These are phyloP conservation scores for Camptogramma bilineatum DNA, from an alignment of 2,888 invertebrate genomes.

Conservation along the genomic window DNA sequence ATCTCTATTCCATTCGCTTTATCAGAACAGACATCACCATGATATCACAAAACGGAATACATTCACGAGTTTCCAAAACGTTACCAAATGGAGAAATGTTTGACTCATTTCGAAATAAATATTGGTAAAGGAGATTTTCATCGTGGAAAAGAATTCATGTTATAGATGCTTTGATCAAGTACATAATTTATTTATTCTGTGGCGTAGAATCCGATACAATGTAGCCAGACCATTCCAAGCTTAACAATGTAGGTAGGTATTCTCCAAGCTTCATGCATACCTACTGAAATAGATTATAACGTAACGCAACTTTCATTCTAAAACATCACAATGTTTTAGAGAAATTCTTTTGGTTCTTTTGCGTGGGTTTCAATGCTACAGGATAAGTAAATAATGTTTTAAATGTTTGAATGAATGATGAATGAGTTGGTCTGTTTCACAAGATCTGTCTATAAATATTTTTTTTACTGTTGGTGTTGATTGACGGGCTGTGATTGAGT, in stretches of 20 bases:
- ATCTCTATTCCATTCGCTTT: constrained; percentile 3
- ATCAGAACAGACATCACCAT: not conserved
- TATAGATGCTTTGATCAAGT: not conserved
- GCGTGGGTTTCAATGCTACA: not conserved
- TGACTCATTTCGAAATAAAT: not conserved
- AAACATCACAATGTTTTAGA: not conserved
- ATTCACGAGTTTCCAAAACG: not conserved
- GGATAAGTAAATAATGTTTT: not conserved
- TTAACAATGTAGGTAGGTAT: not conserved
- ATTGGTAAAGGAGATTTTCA: not conserved
- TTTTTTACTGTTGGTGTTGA: not conserved
- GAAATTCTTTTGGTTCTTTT: not conserved
- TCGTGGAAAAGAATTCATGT: no score
- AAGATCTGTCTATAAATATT: not conserved
- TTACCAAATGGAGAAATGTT: not conserved
- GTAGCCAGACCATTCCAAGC: no score
- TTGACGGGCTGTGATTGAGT: not conserved
- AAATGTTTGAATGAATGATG: not conserved
- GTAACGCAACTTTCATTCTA: not conserved
- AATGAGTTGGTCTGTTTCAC: not conserved
- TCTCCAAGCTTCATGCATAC: not conserved
- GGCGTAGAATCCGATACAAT: not conserved
- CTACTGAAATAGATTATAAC: not conserved
- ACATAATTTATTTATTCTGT: not conserved
- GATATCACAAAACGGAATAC: not conserved